Percentiles rank a stretch among this genome's conserved stretches.
phyloP scores from a whole-genome alignment of 2,888 invertebrate species.

The Desoria tigrina region DNA sequence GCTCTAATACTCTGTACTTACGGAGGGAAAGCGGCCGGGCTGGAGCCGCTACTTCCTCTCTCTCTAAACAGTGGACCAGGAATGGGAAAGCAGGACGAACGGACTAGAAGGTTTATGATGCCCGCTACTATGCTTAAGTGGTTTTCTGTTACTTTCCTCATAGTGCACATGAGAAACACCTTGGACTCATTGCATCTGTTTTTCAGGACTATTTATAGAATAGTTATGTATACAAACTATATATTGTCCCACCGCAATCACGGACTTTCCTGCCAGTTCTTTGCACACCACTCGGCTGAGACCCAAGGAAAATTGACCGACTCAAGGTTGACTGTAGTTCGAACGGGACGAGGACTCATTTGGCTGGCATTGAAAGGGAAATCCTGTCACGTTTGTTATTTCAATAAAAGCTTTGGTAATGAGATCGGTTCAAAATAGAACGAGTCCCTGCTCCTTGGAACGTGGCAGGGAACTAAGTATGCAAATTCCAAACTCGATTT shows the following conservation, averaged over 20 bases:
- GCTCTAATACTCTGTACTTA: too few relatives aligned
- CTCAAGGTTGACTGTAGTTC: not conserved
- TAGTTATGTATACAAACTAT: too few relatives aligned
- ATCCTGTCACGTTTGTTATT: conserved; percentile 4
- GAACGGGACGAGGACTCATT: not conserved
- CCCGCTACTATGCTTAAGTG: conserved; percentile 2
- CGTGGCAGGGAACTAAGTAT: conserved; percentile 8
- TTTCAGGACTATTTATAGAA: too few relatives aligned
- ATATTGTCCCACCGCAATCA: too few relatives aligned
- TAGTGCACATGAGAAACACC: not conserved
- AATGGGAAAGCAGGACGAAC: too few relatives aligned
- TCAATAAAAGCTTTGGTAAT: not conserved
- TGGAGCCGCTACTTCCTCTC: too few relatives aligned
- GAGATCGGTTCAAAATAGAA: not conserved
- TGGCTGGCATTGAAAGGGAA: not conserved
- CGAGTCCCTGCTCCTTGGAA: not conserved
- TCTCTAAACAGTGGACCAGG: too few relatives aligned
- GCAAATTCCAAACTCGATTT: conserved; percentile 25
- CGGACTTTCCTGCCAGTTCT: too few relatives aligned
- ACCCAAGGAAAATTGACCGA: too few relatives aligned
- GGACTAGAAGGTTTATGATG: conserved; percentile 1
- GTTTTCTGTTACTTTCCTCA: not conserved
- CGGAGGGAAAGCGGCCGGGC: too few relatives aligned
- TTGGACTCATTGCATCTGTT: not conserved
- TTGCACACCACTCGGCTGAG: too few relatives aligned